Base-by-base conservation (phyloP, 1,140 invertebrate genomes). In the Latrodectus geometricus region DNA sequence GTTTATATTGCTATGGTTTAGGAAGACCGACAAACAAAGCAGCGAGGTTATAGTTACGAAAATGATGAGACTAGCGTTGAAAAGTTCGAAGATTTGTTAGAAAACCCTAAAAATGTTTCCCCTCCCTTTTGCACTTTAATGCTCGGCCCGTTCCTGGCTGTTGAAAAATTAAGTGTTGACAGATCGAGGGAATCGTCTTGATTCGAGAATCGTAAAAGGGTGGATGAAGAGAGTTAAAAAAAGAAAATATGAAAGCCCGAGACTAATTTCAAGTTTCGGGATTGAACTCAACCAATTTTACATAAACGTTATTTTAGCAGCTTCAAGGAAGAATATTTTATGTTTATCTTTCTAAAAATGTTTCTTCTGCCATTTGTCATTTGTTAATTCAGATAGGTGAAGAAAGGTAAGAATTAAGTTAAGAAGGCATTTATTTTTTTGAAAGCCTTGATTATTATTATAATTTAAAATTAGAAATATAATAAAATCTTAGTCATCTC, bases 111-210 rank as follows among this genome's bases (percentile, higher is more conserved):
- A 84, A 85, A 85, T 14, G 20, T 77, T 83, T 17, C 8, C 49
- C 52, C 70, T 50, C 15, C 49, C 20, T 72, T 66, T 72, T 54
- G n/a, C 23, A 70, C 72, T 75, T 73, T 69, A 76, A 77, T 76
- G 82, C 66, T 20, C 50, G 74, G 4, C n/a, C 66, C 73, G 73
- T 69, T 76, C 74, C 49, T n/a, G 61, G 9, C 65, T 85, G 82
- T 85, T 85, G 82, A 85, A 85, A 85, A 85, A 85, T 85, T 85
- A 77, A 70, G 74, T 56, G 82, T 8, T n/a, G 82, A 85, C 54
- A 54, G 82, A 85, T n/a, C 12, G 74, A 56, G 74, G 56, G 81
- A 75, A 84, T 75, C 70, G 70, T 23, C 35, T 75, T 75, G 81
- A 84, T 84, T 84, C 23, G 54, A 61, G 54, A 61, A 61, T 11